phyloP scores from a whole-genome alignment of 2,888 invertebrate species.

The Lottia scabra region DNA sequence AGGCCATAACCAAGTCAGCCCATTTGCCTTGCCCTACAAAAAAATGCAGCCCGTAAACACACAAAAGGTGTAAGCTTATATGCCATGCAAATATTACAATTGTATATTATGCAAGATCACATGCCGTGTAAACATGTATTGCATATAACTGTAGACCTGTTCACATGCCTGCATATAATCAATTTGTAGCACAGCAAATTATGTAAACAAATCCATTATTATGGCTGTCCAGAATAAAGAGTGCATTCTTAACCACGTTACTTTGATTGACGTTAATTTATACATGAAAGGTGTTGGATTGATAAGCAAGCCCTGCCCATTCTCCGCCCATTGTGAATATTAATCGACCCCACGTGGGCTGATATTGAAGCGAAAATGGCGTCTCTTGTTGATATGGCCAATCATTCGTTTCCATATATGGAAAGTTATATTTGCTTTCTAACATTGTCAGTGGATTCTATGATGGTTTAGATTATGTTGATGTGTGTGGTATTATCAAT shows the following conservation, averaged over 20 bases:
- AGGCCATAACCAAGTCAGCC: no score
- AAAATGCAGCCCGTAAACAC: no score
- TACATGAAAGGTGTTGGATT: slow-evolving; percentile 24
- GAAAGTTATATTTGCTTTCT: slow-evolving; percentile 22
- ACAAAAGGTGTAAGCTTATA: no score
- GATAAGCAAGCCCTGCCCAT: background rate
- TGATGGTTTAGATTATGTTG: slow-evolving; percentile 18
- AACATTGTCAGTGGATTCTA: slow-evolving; percentile 17
- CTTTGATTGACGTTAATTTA: slow-evolving; percentile 27
- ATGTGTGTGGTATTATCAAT: slow-evolving; percentile 23
- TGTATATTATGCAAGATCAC: no score
- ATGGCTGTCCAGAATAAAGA: background rate
- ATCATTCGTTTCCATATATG: slow-evolving; percentile 28
- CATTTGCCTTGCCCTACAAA: no score
- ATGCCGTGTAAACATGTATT: no score
- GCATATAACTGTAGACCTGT: no score
- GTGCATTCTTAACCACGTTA: slow-evolving; percentile 11
- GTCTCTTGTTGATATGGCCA: slow-evolving; percentile 24
- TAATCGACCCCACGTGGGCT: slow-evolving; percentile 23
- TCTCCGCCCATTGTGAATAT: slow-evolving; percentile 16
- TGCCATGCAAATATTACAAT: no score
- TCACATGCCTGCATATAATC: no score
- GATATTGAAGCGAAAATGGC: background rate
- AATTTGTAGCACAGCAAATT: no score
- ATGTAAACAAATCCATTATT: no score